phyloP scores from a whole-genome alignment of 2,113 vertebrate species.

The Eidolon helvum region DNA sequence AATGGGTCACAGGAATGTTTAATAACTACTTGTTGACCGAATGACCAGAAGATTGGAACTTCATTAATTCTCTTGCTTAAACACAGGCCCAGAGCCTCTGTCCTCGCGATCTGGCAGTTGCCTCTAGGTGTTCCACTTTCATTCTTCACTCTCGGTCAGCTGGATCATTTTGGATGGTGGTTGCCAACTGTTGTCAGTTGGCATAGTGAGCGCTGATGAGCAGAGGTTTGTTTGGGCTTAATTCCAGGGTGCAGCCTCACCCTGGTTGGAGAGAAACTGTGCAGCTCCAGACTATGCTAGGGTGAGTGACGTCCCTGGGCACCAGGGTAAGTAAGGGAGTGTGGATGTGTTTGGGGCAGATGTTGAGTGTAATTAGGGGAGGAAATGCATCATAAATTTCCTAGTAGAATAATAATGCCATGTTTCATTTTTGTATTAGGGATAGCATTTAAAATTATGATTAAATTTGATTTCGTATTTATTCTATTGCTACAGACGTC shows the following conservation, averaged over 20 bases:
- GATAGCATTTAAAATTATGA: not conserved
- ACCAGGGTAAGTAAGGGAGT: not conserved
- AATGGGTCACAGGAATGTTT: not conserved
- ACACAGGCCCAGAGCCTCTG: not conserved
- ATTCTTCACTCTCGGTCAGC: not conserved
- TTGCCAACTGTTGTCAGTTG: not conserved
- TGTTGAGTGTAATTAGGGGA: not conserved
- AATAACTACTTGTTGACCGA: conserved; percentile 29
- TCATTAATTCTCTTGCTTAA: not conserved
- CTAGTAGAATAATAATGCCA: not conserved
- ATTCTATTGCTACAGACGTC: not conserved
- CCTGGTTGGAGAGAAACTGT: not conserved
- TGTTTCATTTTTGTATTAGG: conserved; percentile 22
- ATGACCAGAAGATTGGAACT: not conserved
- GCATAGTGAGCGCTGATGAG: not conserved
- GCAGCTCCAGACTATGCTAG: not conserved
- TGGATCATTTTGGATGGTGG: not conserved
- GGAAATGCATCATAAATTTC: not conserved
- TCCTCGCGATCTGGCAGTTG: not conserved
- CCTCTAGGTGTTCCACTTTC: not conserved
- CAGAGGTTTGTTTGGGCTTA: not conserved
- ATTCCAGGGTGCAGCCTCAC: not conserved
- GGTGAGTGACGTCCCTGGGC: not conserved
- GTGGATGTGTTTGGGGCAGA: not conserved
- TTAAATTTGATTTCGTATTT: conserved; percentile 29